A percentile compares a stretch with the other conserved stretches of the same genome.
phyloP scores from a whole-genome alignment of 2,888 invertebrate species.

The Byasa hedistus region DNA sequence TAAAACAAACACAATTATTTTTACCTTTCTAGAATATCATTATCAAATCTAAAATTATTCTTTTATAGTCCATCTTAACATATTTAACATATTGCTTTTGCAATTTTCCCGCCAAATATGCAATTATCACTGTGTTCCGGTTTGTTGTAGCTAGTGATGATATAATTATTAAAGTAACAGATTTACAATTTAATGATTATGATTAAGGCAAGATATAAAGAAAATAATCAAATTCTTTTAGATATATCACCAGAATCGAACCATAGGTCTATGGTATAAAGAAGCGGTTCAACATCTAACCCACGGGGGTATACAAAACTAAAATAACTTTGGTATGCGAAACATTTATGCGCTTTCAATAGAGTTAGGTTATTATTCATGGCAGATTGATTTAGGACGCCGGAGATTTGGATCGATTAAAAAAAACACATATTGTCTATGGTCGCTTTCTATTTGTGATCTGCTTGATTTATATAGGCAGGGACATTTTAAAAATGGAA shows the following conservation, averaged over 20 bases:
- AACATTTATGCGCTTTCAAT: constrained; percentile 17
- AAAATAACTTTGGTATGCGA: constrained; percentile 21
- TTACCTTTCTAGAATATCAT: background rate
- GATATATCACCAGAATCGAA: too few species aligned
- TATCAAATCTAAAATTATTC: background rate
- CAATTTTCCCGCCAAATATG: too few species aligned
- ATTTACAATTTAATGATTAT: too few species aligned
- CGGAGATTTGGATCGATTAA: constrained; percentile 24
- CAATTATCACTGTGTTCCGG: too few species aligned
- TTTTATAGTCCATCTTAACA: constrained; percentile 1
- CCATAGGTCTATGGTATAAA: too few species aligned
- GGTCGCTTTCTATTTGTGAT: constrained; percentile 27
- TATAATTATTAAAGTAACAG: too few species aligned
- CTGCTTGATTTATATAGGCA: constrained; percentile 27
- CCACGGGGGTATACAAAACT: constrained; percentile 7
- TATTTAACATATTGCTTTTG: too few species aligned
- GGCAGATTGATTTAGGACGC: constrained; percentile 27
- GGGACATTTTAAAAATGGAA: constrained; percentile 20
- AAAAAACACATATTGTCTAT: constrained; percentile 27
- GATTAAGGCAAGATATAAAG: too few species aligned
- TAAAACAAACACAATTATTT: background rate
- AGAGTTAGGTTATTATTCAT: constrained; percentile 28
- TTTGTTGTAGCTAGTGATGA: too few species aligned
- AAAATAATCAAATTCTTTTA: too few species aligned
- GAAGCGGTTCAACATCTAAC: too few species aligned